Conservation (phyloP, 2,888 invertebrate genomes). For the Scelioninae gen. 1 region DNA sequence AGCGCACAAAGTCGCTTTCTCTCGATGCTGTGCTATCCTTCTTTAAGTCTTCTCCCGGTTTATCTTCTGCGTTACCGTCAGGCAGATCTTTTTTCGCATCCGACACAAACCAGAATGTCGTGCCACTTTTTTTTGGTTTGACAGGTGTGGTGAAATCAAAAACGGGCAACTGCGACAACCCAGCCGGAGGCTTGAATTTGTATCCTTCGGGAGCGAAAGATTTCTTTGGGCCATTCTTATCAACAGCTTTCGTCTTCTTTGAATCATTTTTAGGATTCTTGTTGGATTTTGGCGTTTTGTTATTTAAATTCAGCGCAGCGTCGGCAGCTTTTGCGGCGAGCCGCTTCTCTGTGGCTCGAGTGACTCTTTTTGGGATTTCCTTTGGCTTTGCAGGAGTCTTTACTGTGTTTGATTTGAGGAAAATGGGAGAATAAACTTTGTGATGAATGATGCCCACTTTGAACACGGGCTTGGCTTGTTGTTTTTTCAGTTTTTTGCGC, state of each 20-base stretch:
- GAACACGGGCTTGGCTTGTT: slow-evolving; percentile 76
- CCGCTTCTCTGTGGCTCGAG: slow-evolving; percentile 79
- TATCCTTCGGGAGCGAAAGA: slow-evolving; percentile 86
- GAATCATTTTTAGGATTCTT: slow-evolving; percentile 5
- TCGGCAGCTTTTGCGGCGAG: slow-evolving; percentile 71
- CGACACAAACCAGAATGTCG: slow-evolving; percentile 42
- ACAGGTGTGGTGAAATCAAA: slow-evolving; percentile 71
- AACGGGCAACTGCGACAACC: slow-evolving; percentile 72
- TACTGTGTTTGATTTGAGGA: slow-evolving; percentile 7
- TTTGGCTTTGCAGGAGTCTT: slow-evolving; percentile 39
- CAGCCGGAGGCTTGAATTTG: slow-evolving; percentile 85
- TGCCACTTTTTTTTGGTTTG: slow-evolving; percentile 18
- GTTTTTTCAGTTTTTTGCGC: slow-evolving; percentile 71
- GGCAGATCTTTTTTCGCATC: slow-evolving; percentile 18
- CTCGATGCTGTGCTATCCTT: not conserved
- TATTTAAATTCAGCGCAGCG: too few species aligned
- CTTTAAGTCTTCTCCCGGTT: not conserved
- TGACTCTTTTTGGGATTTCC: slow-evolving; percentile 72
- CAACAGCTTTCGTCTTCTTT: slow-evolving; percentile 11
- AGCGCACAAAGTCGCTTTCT: slow-evolving; percentile 23
- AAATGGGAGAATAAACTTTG: slow-evolving; percentile 75
- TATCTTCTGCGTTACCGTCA: slow-evolving; percentile 1
- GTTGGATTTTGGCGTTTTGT: slow-evolving; percentile 19
- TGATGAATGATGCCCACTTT: slow-evolving; percentile 79
- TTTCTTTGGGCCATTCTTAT: slow-evolving; percentile 60